phyloP scores from a whole-genome alignment of 2,113 vertebrate genomes.

The Zapornia atra region DNA sequence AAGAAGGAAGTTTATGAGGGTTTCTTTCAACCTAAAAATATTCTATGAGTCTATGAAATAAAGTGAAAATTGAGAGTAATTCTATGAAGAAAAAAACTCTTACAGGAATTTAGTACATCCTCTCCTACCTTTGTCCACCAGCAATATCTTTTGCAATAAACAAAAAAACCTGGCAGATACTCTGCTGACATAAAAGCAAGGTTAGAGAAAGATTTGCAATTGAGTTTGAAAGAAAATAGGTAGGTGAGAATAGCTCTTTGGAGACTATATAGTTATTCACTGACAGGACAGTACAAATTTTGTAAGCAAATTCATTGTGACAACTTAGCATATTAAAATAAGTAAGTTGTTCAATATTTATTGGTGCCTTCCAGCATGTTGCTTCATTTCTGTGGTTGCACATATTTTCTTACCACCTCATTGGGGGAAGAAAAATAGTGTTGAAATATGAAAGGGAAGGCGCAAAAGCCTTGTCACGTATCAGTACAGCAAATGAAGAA shows the following conservation, averaged over 20 bases:
- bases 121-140: neutral
- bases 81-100: neutral
- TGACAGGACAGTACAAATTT: neutral
- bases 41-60: neutral
- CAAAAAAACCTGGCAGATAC: neutral
- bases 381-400: neutral
- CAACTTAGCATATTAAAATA: neutral
- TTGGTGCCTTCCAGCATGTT: neutral
- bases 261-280: neutral
- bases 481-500: neutral
- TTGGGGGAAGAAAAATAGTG: neutral
- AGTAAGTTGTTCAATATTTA: neutral
- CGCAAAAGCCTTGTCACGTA: neutral
- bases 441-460: neutral
- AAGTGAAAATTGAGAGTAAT: neutral
- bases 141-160: neutral
- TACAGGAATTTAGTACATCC: neutral
- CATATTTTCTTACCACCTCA: neutral
- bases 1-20: neutral
- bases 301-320: neutral
- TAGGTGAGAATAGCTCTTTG: neutral
- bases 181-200: neutral
- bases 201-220: neutral
- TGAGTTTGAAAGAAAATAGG: neutral
- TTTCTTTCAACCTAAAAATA: neutral